Conservation (phyloP, 2,797 vertebrate genomes). For the Cossypha niveicapilla region DNA sequence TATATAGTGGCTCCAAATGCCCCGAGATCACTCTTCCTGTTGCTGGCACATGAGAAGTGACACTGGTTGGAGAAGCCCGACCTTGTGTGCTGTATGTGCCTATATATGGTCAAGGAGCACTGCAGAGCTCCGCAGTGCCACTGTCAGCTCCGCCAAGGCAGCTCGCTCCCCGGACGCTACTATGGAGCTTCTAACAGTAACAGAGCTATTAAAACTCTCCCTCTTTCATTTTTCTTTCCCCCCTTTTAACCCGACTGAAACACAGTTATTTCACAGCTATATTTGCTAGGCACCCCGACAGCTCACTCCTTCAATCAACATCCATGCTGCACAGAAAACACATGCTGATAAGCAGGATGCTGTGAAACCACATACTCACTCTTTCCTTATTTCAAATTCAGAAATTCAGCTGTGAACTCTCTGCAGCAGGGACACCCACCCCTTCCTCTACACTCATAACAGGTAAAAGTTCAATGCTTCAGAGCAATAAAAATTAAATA, state of each 20-base stretch:
- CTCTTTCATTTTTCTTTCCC: rapidly evolving
- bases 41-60: conserved; percentile 66
- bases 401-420: not conserved
- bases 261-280: not conserved
- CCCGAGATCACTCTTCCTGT: conserved; percentile 71
- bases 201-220: not conserved
- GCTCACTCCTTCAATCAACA: not conserved
- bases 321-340: not conserved
- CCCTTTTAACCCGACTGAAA: not conserved
- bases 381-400: not conserved
- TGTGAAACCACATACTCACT: not conserved
- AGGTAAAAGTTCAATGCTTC: not conserved
- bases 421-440: not conserved
- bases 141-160: not conserved
- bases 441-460: not conserved
- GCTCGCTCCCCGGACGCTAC: not conserved
- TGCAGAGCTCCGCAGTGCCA: not conserved
- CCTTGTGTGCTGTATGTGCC: conserved; percentile 51
- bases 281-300: not conserved
- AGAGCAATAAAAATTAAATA: not conserved
- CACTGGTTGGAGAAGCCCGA: not conserved
- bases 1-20: not conserved
- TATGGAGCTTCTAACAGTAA: not conserved
- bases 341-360: not conserved
- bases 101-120: conserved; percentile 82